These are phyloP conservation scores for Euzophera pinguis DNA, from an alignment of 2,888 invertebrate genomes.

Conservation along the genomic window DNA sequence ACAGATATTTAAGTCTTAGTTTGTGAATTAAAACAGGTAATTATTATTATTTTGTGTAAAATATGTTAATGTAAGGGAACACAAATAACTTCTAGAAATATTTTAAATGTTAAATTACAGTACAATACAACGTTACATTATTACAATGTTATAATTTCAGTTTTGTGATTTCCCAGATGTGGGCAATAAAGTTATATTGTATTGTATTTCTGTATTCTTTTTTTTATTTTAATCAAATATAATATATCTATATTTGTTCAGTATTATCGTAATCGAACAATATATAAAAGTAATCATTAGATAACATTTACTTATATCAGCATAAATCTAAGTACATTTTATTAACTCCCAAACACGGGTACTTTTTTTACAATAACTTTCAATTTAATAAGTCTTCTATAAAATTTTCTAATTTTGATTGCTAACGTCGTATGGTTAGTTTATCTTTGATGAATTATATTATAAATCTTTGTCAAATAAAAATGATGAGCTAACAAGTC, in stretches of 20 bases:
- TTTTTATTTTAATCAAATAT: too few species aligned
- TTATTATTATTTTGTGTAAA: too few species aligned
- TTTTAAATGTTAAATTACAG: too few species aligned
- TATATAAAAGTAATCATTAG: neutral
- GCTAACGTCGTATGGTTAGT: neutral
- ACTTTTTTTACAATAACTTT: neutral
- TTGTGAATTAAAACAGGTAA: too few species aligned
- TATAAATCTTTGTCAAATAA: neutral
- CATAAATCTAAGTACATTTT: slow-evolving; percentile 1
- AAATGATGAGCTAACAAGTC: neutral
- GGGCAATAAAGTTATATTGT: too few species aligned
- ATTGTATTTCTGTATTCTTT: too few species aligned
- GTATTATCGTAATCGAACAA: neutral
- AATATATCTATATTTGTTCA: neutral
- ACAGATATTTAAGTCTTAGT: too few species aligned
- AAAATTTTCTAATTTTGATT: slow-evolving; percentile 8
- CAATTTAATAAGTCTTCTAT: slow-evolving; percentile 2
- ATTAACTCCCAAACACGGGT: neutral
- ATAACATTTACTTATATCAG: slow-evolving; percentile 6
- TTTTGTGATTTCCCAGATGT: too few species aligned
- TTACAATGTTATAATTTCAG: too few species aligned
- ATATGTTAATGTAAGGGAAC: too few species aligned
- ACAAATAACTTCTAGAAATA: too few species aligned
- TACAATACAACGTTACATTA: too few species aligned
- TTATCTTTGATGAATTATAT: neutral